Conservation (phyloP, 2,113 vertebrate genomes). For the Dendropsophus ebraccatus region DNA sequence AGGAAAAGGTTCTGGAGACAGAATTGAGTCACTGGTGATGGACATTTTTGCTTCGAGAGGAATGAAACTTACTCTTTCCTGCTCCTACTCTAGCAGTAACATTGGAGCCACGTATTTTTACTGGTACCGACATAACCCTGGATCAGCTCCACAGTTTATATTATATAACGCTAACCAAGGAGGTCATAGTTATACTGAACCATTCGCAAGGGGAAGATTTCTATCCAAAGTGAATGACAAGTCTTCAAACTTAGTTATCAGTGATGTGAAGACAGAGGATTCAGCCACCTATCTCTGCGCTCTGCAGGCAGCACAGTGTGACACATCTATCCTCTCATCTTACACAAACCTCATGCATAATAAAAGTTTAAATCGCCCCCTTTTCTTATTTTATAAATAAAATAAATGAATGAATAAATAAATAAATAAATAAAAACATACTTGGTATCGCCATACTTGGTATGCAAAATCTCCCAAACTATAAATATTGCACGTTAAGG, state of each 20-base stretch:
- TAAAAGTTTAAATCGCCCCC: too few relatives aligned
- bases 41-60: not conserved
- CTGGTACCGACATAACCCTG: conserved; percentile 23
- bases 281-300: conserved; percentile 11
- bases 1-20: not conserved
- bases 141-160: not conserved
- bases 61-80: not conserved
- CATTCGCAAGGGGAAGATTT: conserved; percentile 13
- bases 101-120: too few relatives aligned
- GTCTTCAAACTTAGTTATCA: conserved; percentile 45
- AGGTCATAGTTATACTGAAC: not conserved
- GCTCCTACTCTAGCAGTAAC: not conserved
- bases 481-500: too few relatives aligned
- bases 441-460: too few relatives aligned
- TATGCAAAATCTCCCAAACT: too few relatives aligned
- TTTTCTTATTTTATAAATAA: too few relatives aligned
- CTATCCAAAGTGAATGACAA: not conserved
- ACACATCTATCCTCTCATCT: not conserved
- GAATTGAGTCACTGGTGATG: not conserved
- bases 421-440: too few relatives aligned
- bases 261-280: not conserved
- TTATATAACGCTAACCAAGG: conserved; percentile 7
- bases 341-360: conserved; percentile 53
- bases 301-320: not conserved
- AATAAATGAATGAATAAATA: too few relatives aligned